phyloP scores from a whole-genome alignment of 2,888 invertebrate genomes.

The Drosophila mulleri region DNA sequence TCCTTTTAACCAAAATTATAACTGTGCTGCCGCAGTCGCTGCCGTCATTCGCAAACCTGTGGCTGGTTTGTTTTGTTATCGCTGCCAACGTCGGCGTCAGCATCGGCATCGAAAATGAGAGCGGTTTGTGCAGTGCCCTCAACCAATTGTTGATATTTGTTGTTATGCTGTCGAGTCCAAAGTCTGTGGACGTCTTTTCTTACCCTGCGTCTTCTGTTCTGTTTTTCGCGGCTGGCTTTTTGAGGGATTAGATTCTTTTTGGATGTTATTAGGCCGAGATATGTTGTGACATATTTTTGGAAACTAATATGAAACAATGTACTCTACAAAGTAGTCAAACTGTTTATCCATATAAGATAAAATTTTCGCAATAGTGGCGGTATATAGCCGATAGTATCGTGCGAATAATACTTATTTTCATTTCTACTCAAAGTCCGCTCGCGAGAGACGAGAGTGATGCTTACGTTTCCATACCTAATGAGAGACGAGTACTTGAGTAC shows the following conservation, averaged over 20 bases:
- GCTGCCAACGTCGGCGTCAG: conserved; percentile 19
- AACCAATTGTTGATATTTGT: conserved; percentile 14
- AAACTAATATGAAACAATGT: conserved; percentile 8
- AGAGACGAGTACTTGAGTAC: conserved; percentile 7
- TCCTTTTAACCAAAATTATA: conserved; percentile 24
- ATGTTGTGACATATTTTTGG: conserved; percentile 9
- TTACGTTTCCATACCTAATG: not conserved
- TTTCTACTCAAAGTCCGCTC: not conserved
- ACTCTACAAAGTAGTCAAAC: conserved; percentile 2
- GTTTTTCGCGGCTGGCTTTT: not conserved
- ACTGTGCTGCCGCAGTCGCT: conserved; percentile 23
- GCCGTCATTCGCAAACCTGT: conserved; percentile 3
- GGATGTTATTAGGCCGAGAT: conserved; percentile 2
- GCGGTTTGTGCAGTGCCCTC: conserved; percentile 7
- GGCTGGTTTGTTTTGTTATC: conserved; percentile 31
- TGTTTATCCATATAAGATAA: conserved; percentile 11
- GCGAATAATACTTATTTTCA: not conserved
- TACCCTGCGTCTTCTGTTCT: conserved; percentile 21
- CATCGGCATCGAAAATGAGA: conserved; percentile 38
- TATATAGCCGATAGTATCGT: conserved; percentile 12
- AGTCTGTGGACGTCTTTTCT: conserved; percentile 28
- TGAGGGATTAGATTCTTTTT: not conserved
- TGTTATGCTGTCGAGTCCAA: conserved; percentile 40
- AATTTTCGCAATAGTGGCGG: conserved; percentile 11
- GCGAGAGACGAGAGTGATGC: not conserved